Percentiles rank a stretch among this genome's conserved stretches.
phyloP scores from a whole-genome alignment of 2,888 invertebrate species.

The Drosophila hawaiiensis region DNA sequence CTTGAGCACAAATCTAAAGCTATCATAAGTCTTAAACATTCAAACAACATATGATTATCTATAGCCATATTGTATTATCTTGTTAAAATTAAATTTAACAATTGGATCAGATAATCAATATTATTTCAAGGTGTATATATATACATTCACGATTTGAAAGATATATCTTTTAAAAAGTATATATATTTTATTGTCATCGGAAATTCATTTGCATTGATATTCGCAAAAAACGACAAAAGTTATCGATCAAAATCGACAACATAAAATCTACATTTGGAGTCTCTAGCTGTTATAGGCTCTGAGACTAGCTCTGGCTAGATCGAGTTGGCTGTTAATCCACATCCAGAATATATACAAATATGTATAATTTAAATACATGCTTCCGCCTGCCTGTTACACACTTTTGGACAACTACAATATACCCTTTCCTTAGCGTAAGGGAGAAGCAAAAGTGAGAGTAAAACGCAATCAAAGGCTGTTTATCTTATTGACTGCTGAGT shows the following conservation, averaged over 20 bases:
- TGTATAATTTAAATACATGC: neutral
- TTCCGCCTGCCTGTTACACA: too few relatives aligned
- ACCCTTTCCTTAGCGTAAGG: neutral
- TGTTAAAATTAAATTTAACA: neutral
- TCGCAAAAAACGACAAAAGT: too few relatives aligned
- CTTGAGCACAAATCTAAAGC: neutral
- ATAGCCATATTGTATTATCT: neutral
- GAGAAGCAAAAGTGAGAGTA: conserved; percentile 3
- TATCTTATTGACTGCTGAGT: conserved; percentile 66
- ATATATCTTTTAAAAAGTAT: neutral
- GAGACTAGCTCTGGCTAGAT: neutral
- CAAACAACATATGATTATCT: neutral
- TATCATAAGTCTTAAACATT: neutral
- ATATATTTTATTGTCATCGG: neutral
- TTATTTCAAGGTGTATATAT: neutral
- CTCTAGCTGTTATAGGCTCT: too few relatives aligned
- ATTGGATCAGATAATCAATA: neutral
- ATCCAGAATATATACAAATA: neutral
- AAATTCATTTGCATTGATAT: neutral
- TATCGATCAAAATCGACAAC: neutral
- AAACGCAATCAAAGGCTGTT: conserved; percentile 74
- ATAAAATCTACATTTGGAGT: neutral
- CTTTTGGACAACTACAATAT: neutral
- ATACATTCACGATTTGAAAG: neutral
- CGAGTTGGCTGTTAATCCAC: neutral